Conservation (phyloP, 2,888 invertebrate species). For the Shargacucullia verbasci region DNA sequence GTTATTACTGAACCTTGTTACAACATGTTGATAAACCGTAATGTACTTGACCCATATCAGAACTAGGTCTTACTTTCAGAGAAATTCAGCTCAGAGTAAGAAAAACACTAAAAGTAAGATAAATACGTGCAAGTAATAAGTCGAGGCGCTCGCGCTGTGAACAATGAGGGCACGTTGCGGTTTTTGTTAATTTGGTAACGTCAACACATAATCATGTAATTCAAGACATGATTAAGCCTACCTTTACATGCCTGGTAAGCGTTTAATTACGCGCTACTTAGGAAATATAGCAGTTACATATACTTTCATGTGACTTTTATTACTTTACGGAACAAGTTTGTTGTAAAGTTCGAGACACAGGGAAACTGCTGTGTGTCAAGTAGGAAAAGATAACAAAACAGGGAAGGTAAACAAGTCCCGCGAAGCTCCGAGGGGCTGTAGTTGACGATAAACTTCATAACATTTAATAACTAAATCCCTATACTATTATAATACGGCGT, state of each 20-base stretch:
- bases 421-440: slow-evolving; percentile 26
- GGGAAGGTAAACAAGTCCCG: slow-evolving; percentile 42
- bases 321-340: slow-evolving; percentile 29
- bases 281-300: slow-evolving; percentile 1
- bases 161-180: slow-evolving; percentile 47
- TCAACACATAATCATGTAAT: slow-evolving; percentile 47
- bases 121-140: slow-evolving; percentile 19
- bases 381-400: slow-evolving; percentile 51
- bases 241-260: slow-evolving; percentile 15
- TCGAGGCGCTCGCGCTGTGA: slow-evolving; percentile 11
- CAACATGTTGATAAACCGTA: slow-evolving; percentile 46
- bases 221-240: slow-evolving; percentile 27
- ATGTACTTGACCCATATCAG: slow-evolving; percentile 54
- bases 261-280: slow-evolving; percentile 11
- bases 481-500: slow-evolving; percentile 24
- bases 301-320: slow-evolving; percentile 25
- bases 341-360: slow-evolving; percentile 29
- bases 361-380: slow-evolving; percentile 29
- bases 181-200: slow-evolving; percentile 46
- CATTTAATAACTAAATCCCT: slow-evolving; percentile 30
- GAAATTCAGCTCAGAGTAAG: slow-evolving; percentile 27
- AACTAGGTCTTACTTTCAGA: slow-evolving; percentile 40
- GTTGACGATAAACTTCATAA: slow-evolving; percentile 48
- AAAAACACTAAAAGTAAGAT: slow-evolving; percentile 34
- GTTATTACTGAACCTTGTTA: slow-evolving; percentile 56